These are phyloP conservation scores for Urosaurus nigricauda DNA, from an alignment of 2,797 vertebrate species.

Conservation along the genomic window DNA sequence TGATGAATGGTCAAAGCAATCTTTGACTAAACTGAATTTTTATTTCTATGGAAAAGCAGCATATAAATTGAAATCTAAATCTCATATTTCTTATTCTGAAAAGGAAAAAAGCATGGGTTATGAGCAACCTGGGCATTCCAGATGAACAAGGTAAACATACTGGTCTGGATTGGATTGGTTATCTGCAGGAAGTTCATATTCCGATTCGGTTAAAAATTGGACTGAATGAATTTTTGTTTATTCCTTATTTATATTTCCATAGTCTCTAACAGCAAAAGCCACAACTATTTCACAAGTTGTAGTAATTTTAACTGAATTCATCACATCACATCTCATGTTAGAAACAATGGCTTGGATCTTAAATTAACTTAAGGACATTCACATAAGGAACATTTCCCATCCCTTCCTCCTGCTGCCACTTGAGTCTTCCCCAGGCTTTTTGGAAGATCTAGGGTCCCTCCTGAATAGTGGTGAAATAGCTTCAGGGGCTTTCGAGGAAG, in stretches of 20 bases:
- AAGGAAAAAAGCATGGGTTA: neutral
- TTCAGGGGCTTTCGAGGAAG: neutral
- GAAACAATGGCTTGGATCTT: neutral
- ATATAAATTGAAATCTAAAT: conserved; percentile 1
- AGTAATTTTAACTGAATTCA: neutral
- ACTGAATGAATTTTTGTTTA: neutral
- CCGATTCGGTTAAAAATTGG: neutral
- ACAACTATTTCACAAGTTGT: neutral
- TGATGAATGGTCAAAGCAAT: neutral
- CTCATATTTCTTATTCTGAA: neutral
- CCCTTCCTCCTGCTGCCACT: neutral
- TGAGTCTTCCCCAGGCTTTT: neutral
- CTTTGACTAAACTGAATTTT: neutral
- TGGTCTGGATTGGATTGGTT: neutral
- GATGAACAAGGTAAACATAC: neutral
- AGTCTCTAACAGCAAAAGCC: neutral
- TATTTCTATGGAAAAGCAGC: neutral
- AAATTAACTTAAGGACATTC: neutral
- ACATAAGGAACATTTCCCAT: neutral
- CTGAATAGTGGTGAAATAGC: neutral
- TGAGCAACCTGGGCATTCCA: neutral
- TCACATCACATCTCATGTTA: neutral
- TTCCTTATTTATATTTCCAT: neutral
- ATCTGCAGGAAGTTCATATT: neutral
- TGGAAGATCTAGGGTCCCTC: neutral